Percentiles rank a stretch among this genome's conserved stretches.
Conservation (phyloP, 37 sponge, comb jelly and placozoan genomes). For the Cladorhizidae sp. region DNA sequence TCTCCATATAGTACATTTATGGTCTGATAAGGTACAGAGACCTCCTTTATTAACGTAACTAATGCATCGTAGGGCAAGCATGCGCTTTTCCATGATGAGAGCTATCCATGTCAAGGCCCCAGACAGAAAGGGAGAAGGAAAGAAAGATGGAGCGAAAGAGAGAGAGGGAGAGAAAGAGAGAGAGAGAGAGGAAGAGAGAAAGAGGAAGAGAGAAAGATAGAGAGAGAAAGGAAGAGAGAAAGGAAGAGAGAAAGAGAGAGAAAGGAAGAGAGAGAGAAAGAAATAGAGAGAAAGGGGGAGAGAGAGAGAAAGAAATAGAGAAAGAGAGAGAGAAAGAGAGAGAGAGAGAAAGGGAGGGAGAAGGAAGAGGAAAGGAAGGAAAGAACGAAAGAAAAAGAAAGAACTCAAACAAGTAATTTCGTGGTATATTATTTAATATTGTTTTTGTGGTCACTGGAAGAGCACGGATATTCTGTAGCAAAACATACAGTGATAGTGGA, state of each 20-base stretch:
- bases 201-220: constrained; percentile 48
- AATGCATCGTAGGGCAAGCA: too few relatives aligned
- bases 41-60: too few relatives aligned
- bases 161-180: constrained; percentile 47
- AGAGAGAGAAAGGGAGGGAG: constrained; percentile 11
- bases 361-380: not conserved
- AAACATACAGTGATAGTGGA: too few relatives aligned
- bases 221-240: constrained; percentile 53
- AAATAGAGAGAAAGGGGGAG: constrained; percentile 38
- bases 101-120: too few relatives aligned
- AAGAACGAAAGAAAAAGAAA: too few relatives aligned
- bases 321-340: constrained; percentile 40
- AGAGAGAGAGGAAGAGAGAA: constrained; percentile 15
- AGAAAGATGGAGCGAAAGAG: constrained; percentile 49
- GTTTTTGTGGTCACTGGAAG: too few relatives aligned
- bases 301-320: constrained; percentile 31
- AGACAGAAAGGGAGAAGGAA: not conserved
- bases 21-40: too few relatives aligned
- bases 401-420: not conserved
- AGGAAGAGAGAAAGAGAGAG: constrained; percentile 55
- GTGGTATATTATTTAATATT: too few relatives aligned
- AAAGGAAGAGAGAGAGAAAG: constrained; percentile 47
- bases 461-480: too few relatives aligned
- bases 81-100: too few relatives aligned
- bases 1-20: too few relatives aligned